Evolutionary conservation across 2,888 invertebrate genomes (phyloP).

Genomic region (Caenorhabditis virilis): DNA sequence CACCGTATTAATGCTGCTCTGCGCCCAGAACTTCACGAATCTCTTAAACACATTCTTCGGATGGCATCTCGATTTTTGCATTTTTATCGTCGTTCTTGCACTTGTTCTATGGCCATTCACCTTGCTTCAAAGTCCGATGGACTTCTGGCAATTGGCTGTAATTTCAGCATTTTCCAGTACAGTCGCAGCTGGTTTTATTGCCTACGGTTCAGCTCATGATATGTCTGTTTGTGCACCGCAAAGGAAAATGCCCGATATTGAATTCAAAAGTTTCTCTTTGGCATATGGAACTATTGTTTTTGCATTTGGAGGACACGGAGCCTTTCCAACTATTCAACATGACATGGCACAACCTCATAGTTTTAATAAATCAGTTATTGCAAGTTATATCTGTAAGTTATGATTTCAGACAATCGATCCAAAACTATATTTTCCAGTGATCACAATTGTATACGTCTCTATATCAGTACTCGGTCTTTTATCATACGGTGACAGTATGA

Average conservation of each 20-base stretch:
- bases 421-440: slow-evolving; percentile 23
- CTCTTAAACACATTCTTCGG: slow-evolving; percentile 43
- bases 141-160: slow-evolving; percentile 44
- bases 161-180: slow-evolving; percentile 29
- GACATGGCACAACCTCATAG: slow-evolving; percentile 78
- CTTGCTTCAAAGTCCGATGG: slow-evolving; percentile 46
- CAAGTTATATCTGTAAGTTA: slow-evolving; percentile 40
- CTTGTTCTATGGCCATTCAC: slow-evolving; percentile 43
- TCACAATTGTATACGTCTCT: slow-evolving; percentile 45
- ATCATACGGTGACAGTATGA: slow-evolving; percentile 49
- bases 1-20: slow-evolving; percentile 47
- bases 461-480: slow-evolving; percentile 41
- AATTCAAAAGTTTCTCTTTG: slow-evolving; percentile 76
- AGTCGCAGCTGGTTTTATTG: slow-evolving; percentile 29
- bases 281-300: slow-evolving; percentile 74
- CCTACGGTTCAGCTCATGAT: slow-evolving; percentile 27
- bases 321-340: slow-evolving; percentile 84
- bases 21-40: slow-evolving; percentile 48
- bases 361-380: slow-evolving; percentile 42
- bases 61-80: slow-evolving; percentile 40
- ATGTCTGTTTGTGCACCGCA: slow-evolving; percentile 19
- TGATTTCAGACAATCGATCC: background rate
- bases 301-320: slow-evolving; percentile 74
- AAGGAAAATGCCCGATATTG: slow-evolving; percentile 69
- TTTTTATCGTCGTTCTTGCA: slow-evolving; percentile 40